Conservation (phyloP, 2,888 invertebrate species). For the Drosophila mimica region DNA sequence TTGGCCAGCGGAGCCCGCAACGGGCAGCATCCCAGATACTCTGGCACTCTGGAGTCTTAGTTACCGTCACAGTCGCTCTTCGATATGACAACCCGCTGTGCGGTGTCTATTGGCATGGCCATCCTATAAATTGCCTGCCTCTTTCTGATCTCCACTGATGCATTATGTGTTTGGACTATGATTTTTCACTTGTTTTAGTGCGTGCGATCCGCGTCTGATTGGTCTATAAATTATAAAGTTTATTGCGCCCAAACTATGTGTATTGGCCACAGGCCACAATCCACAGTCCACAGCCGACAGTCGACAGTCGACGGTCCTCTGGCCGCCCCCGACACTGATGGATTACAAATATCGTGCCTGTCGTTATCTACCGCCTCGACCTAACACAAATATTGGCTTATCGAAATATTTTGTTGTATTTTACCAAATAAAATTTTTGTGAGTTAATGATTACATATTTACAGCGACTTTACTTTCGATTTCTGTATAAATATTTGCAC, state of each 20-base stretch:
- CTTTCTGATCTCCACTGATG: conserved; percentile 63
- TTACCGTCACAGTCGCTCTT: conserved; percentile 42
- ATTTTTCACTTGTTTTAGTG: conserved; percentile 79
- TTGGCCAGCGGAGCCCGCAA: conserved; percentile 54
- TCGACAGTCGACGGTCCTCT: too few species aligned
- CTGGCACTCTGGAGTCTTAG: conserved; percentile 29
- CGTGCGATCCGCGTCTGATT: conserved; percentile 72
- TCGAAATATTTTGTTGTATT: conserved; percentile 44
- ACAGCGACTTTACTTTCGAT: conserved; percentile 65
- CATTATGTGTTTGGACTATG: conserved; percentile 80
- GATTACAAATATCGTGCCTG: conserved; percentile 59
- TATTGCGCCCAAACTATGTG: conserved; percentile 61
- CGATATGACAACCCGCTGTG: conserved; percentile 83
- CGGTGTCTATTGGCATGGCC: conserved; percentile 74
- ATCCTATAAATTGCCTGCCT: conserved; percentile 75
- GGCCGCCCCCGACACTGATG: conserved; percentile 76
- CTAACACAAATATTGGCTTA: conserved; percentile 65
- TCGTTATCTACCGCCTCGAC: conserved; percentile 44
- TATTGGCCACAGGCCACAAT: conserved; percentile 13
- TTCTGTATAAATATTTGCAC: conserved; percentile 70
- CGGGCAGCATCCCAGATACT: conserved; percentile 13
- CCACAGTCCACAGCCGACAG: conserved; percentile 4
- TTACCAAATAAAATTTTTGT: conserved; percentile 11
- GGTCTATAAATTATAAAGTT: conserved; percentile 77
- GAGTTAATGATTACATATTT: conserved; percentile 63